Base-by-base conservation (phyloP, 2,113 vertebrate genomes). In the Dryoscopus gambensis region DNA sequence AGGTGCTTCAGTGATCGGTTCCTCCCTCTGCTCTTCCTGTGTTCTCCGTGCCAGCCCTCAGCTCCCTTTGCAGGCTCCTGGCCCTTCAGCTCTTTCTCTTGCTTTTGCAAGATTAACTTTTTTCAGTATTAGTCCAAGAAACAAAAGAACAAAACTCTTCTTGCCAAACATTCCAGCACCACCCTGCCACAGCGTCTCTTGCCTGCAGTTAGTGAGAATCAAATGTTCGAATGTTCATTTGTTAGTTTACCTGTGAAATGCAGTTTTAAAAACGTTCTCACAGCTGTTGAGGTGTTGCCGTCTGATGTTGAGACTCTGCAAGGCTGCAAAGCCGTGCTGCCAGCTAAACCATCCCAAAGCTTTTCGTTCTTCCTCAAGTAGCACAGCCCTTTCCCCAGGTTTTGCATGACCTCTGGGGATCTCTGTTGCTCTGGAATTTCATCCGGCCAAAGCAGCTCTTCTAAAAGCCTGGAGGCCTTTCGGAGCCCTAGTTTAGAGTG, bases 1-100 rank as follows among this genome's bases (percentile, higher is more conserved):
- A 16, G n/a, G 11, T 10, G 2, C 63, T 68, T 28, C 3, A 4
- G 31, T 23, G 9, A 3, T 22, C 5, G 2, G 4, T 67, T 31
- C 44, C 46, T 44, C 20, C 1, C 23, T 22, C 35, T 10, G 5
- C 62, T 57, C 59, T 47, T 22, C 31, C n/a, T 1, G 4, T 1
- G 1, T 33, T 49, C 25, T 33, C 30, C 1, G 1, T 63, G 68
- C 53, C 84, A 55, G 75, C 68, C 67, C 22, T 35, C 15, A 25
- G 10, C 49, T 71, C 35, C 42, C 56, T 85, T 18, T 30, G 35
- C 37, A 64, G 35, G 3, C 57, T 25, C 19, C 5, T 87, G 64
- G 14, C 56, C 31, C 55, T 71, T 65, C 50, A 9, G 5, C 35
- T 70, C 15, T 53, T 77, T 30, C 23, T 80, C 69, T 42, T 42